phyloP scores from a whole-genome alignment of 2,797 vertebrate species.

The Argyrosomus regius region DNA sequence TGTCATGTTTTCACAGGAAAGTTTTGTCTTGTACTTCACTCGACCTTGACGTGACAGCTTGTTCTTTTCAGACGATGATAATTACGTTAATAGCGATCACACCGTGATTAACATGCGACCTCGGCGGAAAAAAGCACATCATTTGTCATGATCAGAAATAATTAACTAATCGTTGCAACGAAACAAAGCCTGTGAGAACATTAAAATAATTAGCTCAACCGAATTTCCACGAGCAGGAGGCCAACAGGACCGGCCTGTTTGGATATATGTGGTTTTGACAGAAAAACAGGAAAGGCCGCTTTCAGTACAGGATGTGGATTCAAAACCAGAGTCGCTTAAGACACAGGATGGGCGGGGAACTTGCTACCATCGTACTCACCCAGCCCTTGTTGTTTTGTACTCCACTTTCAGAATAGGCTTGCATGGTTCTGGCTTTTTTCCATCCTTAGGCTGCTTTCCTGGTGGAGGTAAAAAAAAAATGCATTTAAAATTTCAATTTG shows the following conservation, averaged over 20 bases:
- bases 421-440: constrained; percentile 98
- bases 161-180: constrained; percentile 9
- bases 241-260: constrained; percentile 28
- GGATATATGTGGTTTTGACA: constrained; percentile 15
- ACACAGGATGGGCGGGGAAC: constrained; percentile 71
- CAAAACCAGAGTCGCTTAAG: constrained; percentile 41
- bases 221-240: neutral
- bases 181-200: neutral
- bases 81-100: neutral
- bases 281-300: constrained; percentile 75
- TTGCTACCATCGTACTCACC: constrained; percentile 85
- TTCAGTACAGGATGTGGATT: constrained; percentile 67
- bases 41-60: constrained; percentile 36
- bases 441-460: constrained; percentile 99
- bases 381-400: constrained; percentile 95
- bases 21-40: constrained; percentile 28
- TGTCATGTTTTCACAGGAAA: neutral
- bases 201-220: neutral
- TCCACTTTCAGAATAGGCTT: constrained; percentile 99
- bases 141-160: neutral
- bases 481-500: neutral
- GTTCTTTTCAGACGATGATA: constrained; percentile 6
- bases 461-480: constrained; percentile 63
- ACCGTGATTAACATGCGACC: constrained; percentile 13
- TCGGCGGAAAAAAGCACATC: neutral